Evolutionary conservation across 1,140 invertebrate species (phyloP).

Genomic region (Trachymyrmex cornetzi): DNA sequence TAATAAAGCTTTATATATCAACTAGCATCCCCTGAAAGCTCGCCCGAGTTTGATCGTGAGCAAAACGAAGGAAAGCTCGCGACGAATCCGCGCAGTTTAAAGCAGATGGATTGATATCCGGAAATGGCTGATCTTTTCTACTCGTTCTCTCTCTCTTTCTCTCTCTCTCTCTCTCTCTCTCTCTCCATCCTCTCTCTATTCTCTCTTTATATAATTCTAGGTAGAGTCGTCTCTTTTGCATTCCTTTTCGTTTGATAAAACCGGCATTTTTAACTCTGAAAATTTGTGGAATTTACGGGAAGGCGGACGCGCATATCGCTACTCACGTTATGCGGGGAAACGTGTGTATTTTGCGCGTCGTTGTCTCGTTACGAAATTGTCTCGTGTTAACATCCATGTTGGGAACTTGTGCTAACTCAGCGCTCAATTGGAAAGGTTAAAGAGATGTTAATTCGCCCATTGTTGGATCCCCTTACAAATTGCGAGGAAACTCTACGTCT

Average conservation of each 20-base stretch:
- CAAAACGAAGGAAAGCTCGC: slow-evolving; percentile 26
- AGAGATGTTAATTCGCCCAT: slow-evolving; percentile 18
- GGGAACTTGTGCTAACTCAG: not conserved
- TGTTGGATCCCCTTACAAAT: not conserved
- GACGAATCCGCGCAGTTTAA: slow-evolving; percentile 52
- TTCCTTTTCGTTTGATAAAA: slow-evolving; percentile 19
- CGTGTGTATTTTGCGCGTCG: not conserved
- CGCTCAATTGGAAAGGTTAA: slow-evolving; percentile 1
- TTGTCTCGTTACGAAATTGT: not conserved
- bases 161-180: not conserved
- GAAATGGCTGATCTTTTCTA: slow-evolving; percentile 55
- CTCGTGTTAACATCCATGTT: not conserved
- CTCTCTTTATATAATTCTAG: not conserved
- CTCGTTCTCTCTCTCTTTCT: not conserved
- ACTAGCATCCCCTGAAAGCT: slow-evolving; percentile 33
- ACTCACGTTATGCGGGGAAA: not conserved
- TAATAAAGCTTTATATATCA: slow-evolving; percentile 66
- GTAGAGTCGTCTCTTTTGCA: not conserved
- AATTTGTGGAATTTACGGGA: slow-evolving; percentile 68
- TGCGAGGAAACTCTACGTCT: not conserved
- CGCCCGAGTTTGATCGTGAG: slow-evolving; percentile 30
- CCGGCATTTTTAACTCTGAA: slow-evolving; percentile 27
- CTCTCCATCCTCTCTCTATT: not conserved
- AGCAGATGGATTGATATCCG: slow-evolving; percentile 62
- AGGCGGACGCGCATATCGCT: slow-evolving; percentile 24